Percentiles rank a stretch among this genome's conserved stretches.
Conservation (phyloP, 1,140 invertebrate species). For the Halesus radiatus region DNA sequence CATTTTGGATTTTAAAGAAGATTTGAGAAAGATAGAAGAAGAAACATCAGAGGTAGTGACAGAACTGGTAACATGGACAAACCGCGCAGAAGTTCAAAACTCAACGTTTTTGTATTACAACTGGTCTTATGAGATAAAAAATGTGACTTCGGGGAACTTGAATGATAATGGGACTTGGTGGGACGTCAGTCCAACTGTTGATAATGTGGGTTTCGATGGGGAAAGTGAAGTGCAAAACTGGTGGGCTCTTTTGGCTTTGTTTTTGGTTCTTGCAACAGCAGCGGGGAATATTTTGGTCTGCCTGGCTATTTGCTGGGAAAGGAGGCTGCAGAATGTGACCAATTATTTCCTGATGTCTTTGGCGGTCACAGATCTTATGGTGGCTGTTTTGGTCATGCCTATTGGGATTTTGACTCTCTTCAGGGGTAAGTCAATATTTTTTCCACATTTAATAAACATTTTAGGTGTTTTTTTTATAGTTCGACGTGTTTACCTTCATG, state of each 20-base stretch:
- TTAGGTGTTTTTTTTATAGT: too few species aligned
- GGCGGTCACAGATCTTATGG: conserved; percentile 95
- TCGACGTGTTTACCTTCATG: too few species aligned
- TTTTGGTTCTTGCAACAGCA: conserved; percentile 89
- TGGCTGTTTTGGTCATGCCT: conserved; percentile 93
- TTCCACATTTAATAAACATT: too few species aligned
- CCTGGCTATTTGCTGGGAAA: conserved; percentile 90
- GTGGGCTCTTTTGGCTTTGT: conserved; percentile 82
- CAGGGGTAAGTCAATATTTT: conserved; percentile 73
- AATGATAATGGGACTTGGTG: conserved; percentile 27
- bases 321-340: conserved; percentile 92
- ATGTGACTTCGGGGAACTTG: conserved; percentile 31
- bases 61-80: background rate
- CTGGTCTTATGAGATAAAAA: conserved; percentile 44
- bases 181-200: background rate
- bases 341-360: conserved; percentile 97
- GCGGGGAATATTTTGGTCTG: conserved; percentile 96
- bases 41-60: background rate
- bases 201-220: conserved; percentile 16
- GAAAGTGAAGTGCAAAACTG: conserved; percentile 72
- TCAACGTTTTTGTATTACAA: conserved; percentile 46
- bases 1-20: background rate
- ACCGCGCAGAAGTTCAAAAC: conserved; percentile 22
- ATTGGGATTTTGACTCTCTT: conserved; percentile 86
- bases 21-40: background rate